Base-by-base conservation (phyloP, 1,140 invertebrate genomes). In the Drosophila prosaltans region DNA sequence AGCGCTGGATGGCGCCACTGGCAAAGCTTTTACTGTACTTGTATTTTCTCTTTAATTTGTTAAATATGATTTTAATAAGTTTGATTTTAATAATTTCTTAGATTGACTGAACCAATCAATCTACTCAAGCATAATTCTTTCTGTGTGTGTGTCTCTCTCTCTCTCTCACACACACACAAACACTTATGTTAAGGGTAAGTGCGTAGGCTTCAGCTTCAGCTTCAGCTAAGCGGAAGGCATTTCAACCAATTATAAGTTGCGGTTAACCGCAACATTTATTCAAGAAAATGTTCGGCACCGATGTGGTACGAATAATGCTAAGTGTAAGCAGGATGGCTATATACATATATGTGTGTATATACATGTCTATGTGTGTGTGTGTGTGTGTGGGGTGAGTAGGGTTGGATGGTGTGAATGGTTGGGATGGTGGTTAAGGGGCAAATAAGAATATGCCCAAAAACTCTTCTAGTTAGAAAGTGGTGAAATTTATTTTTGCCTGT, bases 261-360 rank as follows among this genome's bases (percentile, higher is more conserved):
- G 91, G 91, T 92, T 92, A 92, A 92, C 91, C 91, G 89, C 91
- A 92, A 91, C 90, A 91, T 91, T 90, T 91, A 90, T 91, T 91
- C 83, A 91, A 91, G 90, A 91, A 83, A 91, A 85, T 85, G 76
- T 80, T 85, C 84, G 72, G 68, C 71, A 65, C 28, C 21, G 36
- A 8, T 43, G 39, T 28, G 16, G 40, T 62, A 36, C 39, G 9
- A 24, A 67, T 59, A 16, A 55, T 7, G 24, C 43, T 64, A 69
- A 39, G 84, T 81, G 77, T 61, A 71, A 88, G 80, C 64, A 65
- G 55, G 71, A 79, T 24, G 65, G 80, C 74, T 51, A 61, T 48
- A 30, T 4, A 30, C 16, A 0, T 16, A 55, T 36, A 51, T 72
- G 59, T 71, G 54, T 55, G 76, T 40, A n/a, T 55, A 5, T 32